Base-by-base conservation (phyloP, 2,797 vertebrate genomes). In the Cyclopterus lumpus region DNA sequence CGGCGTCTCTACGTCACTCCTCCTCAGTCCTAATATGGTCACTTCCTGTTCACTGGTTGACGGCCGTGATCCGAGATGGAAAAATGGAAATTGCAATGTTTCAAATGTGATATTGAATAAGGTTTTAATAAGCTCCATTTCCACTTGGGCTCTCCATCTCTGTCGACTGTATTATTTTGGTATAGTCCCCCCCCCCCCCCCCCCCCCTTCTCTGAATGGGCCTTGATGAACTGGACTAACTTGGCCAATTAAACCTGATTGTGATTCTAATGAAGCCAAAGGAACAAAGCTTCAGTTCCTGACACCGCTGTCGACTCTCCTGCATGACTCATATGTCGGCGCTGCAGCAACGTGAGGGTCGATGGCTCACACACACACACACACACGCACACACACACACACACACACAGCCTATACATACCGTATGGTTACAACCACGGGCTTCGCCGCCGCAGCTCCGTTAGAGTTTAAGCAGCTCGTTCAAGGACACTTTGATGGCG, bases 401-500 rank as follows among this genome's bases (percentile, higher is more conserved):
- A 26, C 2, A 20, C 54, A 26, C 30, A 40, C 44, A 61, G 18
- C 10, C 24, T 61, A 24, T 61, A 58, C 9, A 15, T 1, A 26
- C 8, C 49, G 4, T 22, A 20, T 3, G 62, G 53, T 63, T 44
- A n/a, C n/a, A n/a, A 44, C 28, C 54, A 20, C 28, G 24, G 53
- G 7, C 44, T 22, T 46, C 78, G 26, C 61, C 24, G 67, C 54
- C 15, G 68, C 59, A 53, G 60, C 66, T 60, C 44, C 53, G 69
- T 74, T 53, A 60, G 30, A 60, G 46, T 42, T 48, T 53, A 49
- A 77, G 73, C 32, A 3, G 46, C 54, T 55, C 18, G 5, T 68
- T 73, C 69, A 80, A 76, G 55, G 65, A 61, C 77, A 73, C 55
- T 64, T 68, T 62, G 48, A 61, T 57, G 55, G 61, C 7, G 16